Base-by-base conservation (phyloP, 2,888 invertebrate species). In the Drosophila merina region DNA sequence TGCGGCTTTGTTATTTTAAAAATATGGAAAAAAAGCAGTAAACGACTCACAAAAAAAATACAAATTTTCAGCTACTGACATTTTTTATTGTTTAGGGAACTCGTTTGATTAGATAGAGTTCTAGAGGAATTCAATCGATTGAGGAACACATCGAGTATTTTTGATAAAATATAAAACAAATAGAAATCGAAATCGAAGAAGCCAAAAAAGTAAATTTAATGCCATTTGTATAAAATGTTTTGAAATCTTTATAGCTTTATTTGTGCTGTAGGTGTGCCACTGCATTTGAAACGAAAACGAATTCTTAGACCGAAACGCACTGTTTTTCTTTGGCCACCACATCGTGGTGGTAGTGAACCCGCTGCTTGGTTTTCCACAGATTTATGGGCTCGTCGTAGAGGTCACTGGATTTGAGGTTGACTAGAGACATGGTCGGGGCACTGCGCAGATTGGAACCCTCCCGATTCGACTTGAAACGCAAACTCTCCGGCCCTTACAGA, bases 351-450 rank as follows among this genome's bases (percentile, higher is more conserved):
- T 90, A 90, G 50, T 81, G 90, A 44, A 90, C 90, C 31, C 89
- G 89, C 45, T 89, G 89, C 58, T 89, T 90, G 36, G 80, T 69
- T 67, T 88, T 89, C 88, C 88, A 86, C 58, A 87, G 51, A 30
- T 63, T 77, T 44, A 81, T 77, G 12, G 89, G 89, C 36, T 79
- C 79, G 54, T 78, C 80, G 59, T 77, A 83, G 28, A 64, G 79
- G 5, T 50, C 72, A 44, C 47, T 74, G 30, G 68, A 64, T 58
- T 79, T 78, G 36, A 90, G 57, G 73, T 84, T 85, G 51, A 81
- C 87, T 12, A 89, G 60, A 52, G 89, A 89, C 89, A 89, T 89
- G 57, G 63, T 79, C 45, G 26, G 30, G 10, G 36, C 36, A 40
- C 9, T 45, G 28, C 10, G 26, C 30, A 50, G 5, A 44, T 8